Percentiles rank a stretch among this genome's conserved stretches.
phyloP scores from a whole-genome alignment of 1,140 invertebrate genomes.

The Lordiphosa clarofinis region DNA sequence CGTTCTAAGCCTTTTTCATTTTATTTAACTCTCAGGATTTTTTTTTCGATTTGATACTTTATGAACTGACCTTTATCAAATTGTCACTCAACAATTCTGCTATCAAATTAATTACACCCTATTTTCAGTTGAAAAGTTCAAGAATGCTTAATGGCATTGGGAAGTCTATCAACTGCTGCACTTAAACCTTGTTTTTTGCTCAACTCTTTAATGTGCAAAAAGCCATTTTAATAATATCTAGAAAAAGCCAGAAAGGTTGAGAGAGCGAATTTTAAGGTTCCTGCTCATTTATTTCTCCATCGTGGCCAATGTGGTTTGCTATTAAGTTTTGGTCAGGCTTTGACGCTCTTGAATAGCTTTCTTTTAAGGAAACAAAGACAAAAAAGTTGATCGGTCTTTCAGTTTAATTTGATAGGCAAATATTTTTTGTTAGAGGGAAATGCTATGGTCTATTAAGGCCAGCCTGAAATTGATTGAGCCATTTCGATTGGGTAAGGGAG shows the following conservation, averaged over 20 bases:
- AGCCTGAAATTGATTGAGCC: no score
- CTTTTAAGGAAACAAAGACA: background rate
- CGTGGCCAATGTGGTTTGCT: slow-evolving; percentile 34
- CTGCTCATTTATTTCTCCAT: slow-evolving; percentile 26
- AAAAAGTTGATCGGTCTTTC: slow-evolving; percentile 22
- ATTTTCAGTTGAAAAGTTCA: no score
- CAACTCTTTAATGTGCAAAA: slow-evolving; percentile 5
- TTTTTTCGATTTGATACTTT: no score
- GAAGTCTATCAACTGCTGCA: slow-evolving; percentile 8
- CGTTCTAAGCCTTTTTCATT: no score
- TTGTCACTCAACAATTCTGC: background rate
- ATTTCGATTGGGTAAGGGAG: no score
- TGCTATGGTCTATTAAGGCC: no score
- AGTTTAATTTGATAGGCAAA: slow-evolving; percentile 16
- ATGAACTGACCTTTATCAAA: background rate
- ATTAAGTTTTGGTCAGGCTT: slow-evolving; percentile 1
- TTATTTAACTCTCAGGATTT: no score
- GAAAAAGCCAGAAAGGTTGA: no score
- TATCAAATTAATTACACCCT: no score
- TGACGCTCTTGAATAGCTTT: slow-evolving; percentile 14
- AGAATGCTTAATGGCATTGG: slow-evolving; percentile 1
- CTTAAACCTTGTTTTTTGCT: no score
- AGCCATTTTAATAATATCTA: slow-evolving; percentile 22
- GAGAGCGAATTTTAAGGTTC: slow-evolving; percentile 33
- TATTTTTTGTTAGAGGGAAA: no score